A percentile compares a stretch with the other conserved stretches of the same genome.
phyloP scores from a whole-genome alignment of 1,140 invertebrate species.

The Diachasma alloeum region DNA sequence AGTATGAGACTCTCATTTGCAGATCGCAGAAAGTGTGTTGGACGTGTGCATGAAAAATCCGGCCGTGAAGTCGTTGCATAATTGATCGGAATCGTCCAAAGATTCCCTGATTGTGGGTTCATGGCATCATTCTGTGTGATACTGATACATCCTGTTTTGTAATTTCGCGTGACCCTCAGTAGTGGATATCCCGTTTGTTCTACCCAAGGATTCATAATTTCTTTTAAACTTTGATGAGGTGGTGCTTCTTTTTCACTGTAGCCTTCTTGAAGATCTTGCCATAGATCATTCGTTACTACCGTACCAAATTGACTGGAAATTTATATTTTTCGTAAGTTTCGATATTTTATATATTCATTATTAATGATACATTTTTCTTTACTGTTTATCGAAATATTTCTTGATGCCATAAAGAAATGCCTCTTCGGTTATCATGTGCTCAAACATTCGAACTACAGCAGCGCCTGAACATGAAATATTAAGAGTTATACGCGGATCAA shows the following conservation, averaged over 20 bases:
- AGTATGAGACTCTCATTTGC: slow-evolving; percentile 34
- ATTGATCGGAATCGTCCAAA: slow-evolving; percentile 66
- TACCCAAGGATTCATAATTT: slow-evolving; percentile 70
- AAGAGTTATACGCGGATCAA: not conserved
- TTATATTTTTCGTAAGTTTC: slow-evolving; percentile 3
- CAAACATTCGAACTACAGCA: slow-evolving; percentile 65
- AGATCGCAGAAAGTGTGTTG: slow-evolving; percentile 54
- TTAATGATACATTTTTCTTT: slow-evolving; percentile 27
- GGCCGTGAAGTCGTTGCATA: slow-evolving; percentile 51
- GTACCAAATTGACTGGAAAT: slow-evolving; percentile 67
- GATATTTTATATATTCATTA: not conserved
- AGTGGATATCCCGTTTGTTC: slow-evolving; percentile 69
- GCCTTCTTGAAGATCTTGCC: slow-evolving; percentile 72
- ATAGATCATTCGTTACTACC: slow-evolving; percentile 86
- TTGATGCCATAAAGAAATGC: slow-evolving; percentile 57
- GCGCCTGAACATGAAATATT: slow-evolving; percentile 52
- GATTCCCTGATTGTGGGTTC: not conserved
- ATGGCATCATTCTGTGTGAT: slow-evolving; percentile 10
- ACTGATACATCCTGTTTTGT: slow-evolving; percentile 10
- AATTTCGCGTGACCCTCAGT: slow-evolving; percentile 57
- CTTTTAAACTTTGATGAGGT: slow-evolving; percentile 62
- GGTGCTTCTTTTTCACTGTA: slow-evolving; percentile 50
- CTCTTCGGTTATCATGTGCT: slow-evolving; percentile 61
- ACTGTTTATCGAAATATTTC: slow-evolving; percentile 58
- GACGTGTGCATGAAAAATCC: slow-evolving; percentile 53